phyloP scores from a whole-genome alignment of 2,113 vertebrate species.

The Zosterops hypoxanthus region DNA sequence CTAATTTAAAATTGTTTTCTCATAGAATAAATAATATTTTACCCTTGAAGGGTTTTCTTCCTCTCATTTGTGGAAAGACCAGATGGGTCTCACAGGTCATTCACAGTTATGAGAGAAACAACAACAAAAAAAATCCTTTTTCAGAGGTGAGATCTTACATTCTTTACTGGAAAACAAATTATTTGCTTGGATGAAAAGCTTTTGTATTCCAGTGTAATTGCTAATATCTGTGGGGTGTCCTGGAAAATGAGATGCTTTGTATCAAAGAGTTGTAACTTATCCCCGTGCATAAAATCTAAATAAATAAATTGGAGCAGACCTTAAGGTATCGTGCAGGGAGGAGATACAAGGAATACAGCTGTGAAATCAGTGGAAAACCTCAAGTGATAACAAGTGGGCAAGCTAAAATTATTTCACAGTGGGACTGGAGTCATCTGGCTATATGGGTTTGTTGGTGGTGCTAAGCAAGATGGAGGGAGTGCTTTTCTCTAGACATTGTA shows the following conservation, averaged over 20 bases:
- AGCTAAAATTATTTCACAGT: slow-evolving; percentile 45
- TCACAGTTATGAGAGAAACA: slow-evolving; percentile 68
- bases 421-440: neutral
- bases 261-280: slow-evolving; percentile 73
- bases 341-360: slow-evolving; percentile 31
- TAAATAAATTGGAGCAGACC: slow-evolving; percentile 64
- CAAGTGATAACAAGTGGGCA: slow-evolving; percentile 49
- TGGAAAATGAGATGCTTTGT: slow-evolving; percentile 75
- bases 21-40: slow-evolving; percentile 72
- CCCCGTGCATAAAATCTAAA: slow-evolving; percentile 73
- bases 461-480: neutral
- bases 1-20: slow-evolving; percentile 73
- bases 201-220: slow-evolving; percentile 73
- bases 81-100: slow-evolving; percentile 71
- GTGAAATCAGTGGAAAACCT: slow-evolving; percentile 56
- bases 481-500: neutral
- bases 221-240: slow-evolving; percentile 71
- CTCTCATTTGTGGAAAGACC: slow-evolving; percentile 67
- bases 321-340: slow-evolving; percentile 46
- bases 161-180: slow-evolving; percentile 73
- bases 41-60: slow-evolving; percentile 67
- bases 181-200: slow-evolving; percentile 76
- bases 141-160: slow-evolving; percentile 65
- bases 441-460: neutral
- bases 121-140: neutral